Evolutionary conservation across 2,113 vertebrate species (phyloP).

Genomic region (Pachypanchax playfairii): DNA sequence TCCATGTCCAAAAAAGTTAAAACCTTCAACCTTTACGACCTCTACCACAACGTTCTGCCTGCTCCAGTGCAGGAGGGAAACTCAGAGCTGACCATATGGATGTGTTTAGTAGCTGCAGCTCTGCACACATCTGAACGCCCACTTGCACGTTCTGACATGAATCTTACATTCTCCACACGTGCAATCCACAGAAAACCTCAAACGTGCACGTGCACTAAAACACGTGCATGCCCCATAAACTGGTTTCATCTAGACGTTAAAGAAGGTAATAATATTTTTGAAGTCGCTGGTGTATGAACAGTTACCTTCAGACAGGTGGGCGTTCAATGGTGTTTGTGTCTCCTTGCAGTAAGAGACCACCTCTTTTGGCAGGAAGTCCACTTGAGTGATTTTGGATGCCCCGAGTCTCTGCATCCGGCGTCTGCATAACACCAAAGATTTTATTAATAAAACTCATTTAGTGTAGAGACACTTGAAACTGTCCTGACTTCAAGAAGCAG

Average conservation of each 20-base stretch:
- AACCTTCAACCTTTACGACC: conserved; percentile 8
- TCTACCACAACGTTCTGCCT: conserved; percentile 31
- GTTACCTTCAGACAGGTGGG: conserved; percentile 91
- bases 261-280: not conserved
- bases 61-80: conserved; percentile 47
- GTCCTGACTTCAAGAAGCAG: not conserved
- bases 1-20: conserved; percentile 8
- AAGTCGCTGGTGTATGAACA: conserved; percentile 1
- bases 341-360: conserved; percentile 94
- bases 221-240: not conserved
- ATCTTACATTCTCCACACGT: conserved; percentile 2
- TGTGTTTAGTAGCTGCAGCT: conserved; percentile 64
- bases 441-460: conserved; percentile 12
- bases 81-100: conserved; percentile 73
- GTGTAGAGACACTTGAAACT: not conserved
- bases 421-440: conserved; percentile 70
- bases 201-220: not conserved
- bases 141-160: conserved; percentile 34
- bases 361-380: conserved; percentile 94
- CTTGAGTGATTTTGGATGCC: conserved; percentile 93
- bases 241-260: not conserved
- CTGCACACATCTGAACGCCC: conserved; percentile 44
- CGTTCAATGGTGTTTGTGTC: conserved; percentile 91
- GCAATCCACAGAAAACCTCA: not conserved
- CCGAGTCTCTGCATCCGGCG: conserved; percentile 90